Evolutionary conservation across 1,140 invertebrate genomes (phyloP).

Genomic region (Sipha flava): DNA sequence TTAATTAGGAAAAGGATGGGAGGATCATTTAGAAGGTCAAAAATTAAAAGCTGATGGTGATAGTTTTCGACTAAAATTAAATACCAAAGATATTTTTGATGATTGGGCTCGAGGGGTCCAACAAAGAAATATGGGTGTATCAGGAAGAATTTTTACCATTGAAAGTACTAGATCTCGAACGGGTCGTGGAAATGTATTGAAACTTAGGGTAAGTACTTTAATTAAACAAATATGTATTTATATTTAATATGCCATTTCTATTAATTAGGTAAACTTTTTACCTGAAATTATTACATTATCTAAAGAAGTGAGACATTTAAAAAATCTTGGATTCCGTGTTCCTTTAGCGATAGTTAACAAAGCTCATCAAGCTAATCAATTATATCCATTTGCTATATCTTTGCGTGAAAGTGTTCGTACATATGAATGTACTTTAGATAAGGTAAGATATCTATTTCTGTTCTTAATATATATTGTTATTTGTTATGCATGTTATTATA

Average conservation of each 20-base stretch:
- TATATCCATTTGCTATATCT: slow-evolving; percentile 98
- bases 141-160: slow-evolving; percentile 89
- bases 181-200: slow-evolving; percentile 80
- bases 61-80: slow-evolving; percentile 89
- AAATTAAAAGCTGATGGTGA: slow-evolving; percentile 96
- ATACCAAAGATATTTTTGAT: slow-evolving; percentile 94
- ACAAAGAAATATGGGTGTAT: slow-evolving; percentile 85
- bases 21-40: slow-evolving; percentile 97
- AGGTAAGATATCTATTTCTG: slow-evolving; percentile 57
- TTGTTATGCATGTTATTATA: not conserved
- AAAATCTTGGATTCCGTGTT: slow-evolving; percentile 92
- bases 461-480: not conserved
- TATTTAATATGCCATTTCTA: slow-evolving; percentile 14
- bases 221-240: not conserved
- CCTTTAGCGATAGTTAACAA: slow-evolving; percentile 97
- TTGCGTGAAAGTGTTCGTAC: slow-evolving; percentile 95
- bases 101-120: slow-evolving; percentile 95
- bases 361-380: slow-evolving; percentile 95
- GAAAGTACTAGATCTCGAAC: slow-evolving; percentile 74
- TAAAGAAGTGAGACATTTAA: slow-evolving; percentile 96
- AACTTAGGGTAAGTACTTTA: slow-evolving; percentile 62
- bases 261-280: slow-evolving; percentile 70
- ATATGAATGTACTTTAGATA: slow-evolving; percentile 92
- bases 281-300: slow-evolving; percentile 97
- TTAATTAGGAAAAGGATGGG: slow-evolving; percentile 84